Evolutionary conservation across 2,113 vertebrate species (phyloP).

Genomic region (Morone chrysops): DNA sequence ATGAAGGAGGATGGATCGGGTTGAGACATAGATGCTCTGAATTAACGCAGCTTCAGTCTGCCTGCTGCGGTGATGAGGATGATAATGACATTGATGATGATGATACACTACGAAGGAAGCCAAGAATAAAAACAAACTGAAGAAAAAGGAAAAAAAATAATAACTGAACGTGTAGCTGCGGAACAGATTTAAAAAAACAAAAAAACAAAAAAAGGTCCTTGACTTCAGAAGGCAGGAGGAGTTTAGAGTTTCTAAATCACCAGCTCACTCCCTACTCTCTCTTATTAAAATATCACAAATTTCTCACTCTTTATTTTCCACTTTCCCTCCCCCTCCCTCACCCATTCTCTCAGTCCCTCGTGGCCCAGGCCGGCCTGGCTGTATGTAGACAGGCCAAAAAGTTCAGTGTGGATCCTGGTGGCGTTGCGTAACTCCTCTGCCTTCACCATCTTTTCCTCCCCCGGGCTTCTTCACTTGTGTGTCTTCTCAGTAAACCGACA

Average conservation of each 20-base stretch:
- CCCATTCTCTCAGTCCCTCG: constrained; percentile 33
- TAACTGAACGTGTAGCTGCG: constrained; percentile 38
- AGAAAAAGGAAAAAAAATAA: constrained; percentile 42
- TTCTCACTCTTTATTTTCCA: constrained; percentile 26
- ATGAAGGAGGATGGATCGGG: constrained; percentile 38
- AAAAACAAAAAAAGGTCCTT: constrained; percentile 61
- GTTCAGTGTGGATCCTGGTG: constrained; percentile 52
- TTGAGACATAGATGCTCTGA: constrained; percentile 67
- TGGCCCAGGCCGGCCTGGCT: constrained; percentile 16
- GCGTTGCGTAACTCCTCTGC: constrained; percentile 25
- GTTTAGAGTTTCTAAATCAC: constrained; percentile 68
- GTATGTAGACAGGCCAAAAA: constrained; percentile 28
- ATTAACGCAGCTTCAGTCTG: constrained; percentile 43
- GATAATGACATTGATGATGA: constrained; percentile 40
- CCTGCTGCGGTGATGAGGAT: constrained; percentile 33
- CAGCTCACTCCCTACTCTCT: constrained; percentile 57
- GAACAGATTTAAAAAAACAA: constrained; percentile 47
- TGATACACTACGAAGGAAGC: constrained; percentile 52
- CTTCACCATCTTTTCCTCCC: constrained; percentile 13
- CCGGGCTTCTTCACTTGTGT: background rate
- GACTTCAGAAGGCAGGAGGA: constrained; percentile 71
- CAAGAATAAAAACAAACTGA: constrained; percentile 55
- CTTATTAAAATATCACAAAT: constrained; percentile 78
- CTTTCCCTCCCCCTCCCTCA: constrained; percentile 13
- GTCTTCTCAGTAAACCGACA: constrained; percentile 17